Percentiles rank a stretch among this genome's conserved stretches.
These are phyloP conservation scores for Eucera pruinosa DNA, from an alignment of 2,888 invertebrate genomes.

Conservation along the genomic window DNA sequence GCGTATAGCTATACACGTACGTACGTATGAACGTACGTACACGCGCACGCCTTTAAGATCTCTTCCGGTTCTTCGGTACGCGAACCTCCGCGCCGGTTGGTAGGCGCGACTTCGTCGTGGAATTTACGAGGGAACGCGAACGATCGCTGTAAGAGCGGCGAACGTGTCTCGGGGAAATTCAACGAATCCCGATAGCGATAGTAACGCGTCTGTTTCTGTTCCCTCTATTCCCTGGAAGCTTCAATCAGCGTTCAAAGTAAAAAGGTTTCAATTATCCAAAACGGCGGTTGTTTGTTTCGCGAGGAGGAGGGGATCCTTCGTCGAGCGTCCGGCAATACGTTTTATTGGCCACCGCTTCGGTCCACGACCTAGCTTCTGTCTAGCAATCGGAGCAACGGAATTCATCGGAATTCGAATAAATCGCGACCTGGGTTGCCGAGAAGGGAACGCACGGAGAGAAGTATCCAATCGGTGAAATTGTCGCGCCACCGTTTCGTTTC, in stretches of 20 bases:
- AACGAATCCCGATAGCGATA: not conserved
- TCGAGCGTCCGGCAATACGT: conserved; percentile 26
- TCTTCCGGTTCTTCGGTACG: conserved; percentile 41
- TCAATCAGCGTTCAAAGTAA: not conserved
- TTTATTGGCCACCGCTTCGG: conserved; percentile 36
- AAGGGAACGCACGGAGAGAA: conserved; percentile 54
- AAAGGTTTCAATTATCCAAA: conserved; percentile 26
- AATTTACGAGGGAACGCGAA: conserved; percentile 15
- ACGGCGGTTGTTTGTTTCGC: not conserved
- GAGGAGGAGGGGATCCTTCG: conserved; percentile 16
- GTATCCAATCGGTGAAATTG: conserved; percentile 66
- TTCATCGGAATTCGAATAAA: conserved; percentile 53
- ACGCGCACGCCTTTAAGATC: too few relatives aligned
- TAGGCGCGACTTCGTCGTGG: conserved; percentile 15
- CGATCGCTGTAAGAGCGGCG: not conserved
- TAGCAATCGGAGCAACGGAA: conserved; percentile 41
- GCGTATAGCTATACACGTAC: not conserved
- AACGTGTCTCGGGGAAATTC: conserved; percentile 3
- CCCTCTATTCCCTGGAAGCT: too few relatives aligned
- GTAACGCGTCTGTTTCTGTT: not conserved
- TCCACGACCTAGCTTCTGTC: conserved; percentile 12
- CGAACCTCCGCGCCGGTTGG: conserved; percentile 2
- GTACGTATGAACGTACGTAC: conserved; percentile 24
- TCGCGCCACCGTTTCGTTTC: conserved; percentile 55
- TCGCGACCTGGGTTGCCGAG: conserved; percentile 38